Base-by-base conservation (phyloP, 2,888 invertebrate species). In the Oscheius myriophilus region DNA sequence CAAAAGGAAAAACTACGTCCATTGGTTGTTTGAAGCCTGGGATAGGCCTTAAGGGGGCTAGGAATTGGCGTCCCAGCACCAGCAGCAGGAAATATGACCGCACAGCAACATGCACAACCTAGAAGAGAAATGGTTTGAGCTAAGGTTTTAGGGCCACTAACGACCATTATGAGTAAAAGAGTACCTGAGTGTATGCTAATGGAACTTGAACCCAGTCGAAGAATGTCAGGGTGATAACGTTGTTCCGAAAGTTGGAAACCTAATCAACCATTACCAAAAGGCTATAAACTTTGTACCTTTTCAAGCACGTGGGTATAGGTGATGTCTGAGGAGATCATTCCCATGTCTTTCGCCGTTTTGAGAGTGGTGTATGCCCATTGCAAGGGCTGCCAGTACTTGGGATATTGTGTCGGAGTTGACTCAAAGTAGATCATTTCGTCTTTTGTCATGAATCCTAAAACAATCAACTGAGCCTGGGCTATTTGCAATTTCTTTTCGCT, bases 361-460 rank as follows among this genome's bases (percentile, higher is more conserved):
- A 77, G 53, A 57, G 71, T 62, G 0, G 71, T 71, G 59, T 76
- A 78, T 1, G 71, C 75, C 84, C 84, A 84, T 21, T 84, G 76
- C 74, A 80, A 76, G n/a, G 80, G 80, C 21, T 79, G 79, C 84
- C 84, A 84, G 68, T 84, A 84, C 68, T 84, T 84, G 42, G 73
- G 73, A 62, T 84, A 79, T 12, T 81, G 80, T 42, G 81, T 80
- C 9, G 70, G 68, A 21, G 83, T 75, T 18, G 73, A 67, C 16
- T 84, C 82, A 54, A 81, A 83, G 58, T 84, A 83, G 12, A 72
- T 70, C 69, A 84, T 69, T 58, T 84, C 84, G 45, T 72, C 69
- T 53, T 81, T 76, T 4, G 82, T 81, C 84, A 84, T 84, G 43
- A 84, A 68, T 9, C 83, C 83, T 62, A 12, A 49, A 65, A 39